These are phyloP conservation scores for Boloria euphrosyne DNA, from an alignment of 2,888 invertebrate genomes.

Conservation along the genomic window DNA sequence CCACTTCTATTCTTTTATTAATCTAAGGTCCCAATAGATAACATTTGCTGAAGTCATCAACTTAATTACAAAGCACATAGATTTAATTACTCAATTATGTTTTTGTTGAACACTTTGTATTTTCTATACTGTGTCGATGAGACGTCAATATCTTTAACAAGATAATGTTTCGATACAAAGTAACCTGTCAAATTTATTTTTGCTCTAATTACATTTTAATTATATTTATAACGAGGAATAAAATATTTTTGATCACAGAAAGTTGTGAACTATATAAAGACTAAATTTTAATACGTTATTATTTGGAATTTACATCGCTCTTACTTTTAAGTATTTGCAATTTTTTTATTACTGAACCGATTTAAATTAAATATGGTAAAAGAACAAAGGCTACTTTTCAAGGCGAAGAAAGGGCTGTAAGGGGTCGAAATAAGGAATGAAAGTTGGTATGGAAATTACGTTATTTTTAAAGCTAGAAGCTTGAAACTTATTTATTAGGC, in stretches of 20 bases:
- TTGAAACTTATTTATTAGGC: too few species aligned
- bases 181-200: constrained; percentile 14
- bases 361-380: too few species aligned
- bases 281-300: too few species aligned
- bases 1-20: not conserved
- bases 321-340: too few species aligned
- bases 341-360: too few species aligned
- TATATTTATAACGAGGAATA: not conserved
- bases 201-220: constrained; percentile 3
- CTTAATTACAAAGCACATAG: constrained; percentile 59
- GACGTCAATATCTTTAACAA: constrained; percentile 26
- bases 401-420: too few species aligned
- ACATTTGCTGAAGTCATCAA: constrained; percentile 44
- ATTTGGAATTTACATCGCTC: too few species aligned
- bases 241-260: not conserved
- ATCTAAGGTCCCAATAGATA: not conserved
- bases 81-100: constrained; percentile 61
- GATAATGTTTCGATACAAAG: constrained; percentile 17
- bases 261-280: too few species aligned
- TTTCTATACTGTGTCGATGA: constrained; percentile 24
- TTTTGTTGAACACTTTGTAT: constrained; percentile 49
- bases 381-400: too few species aligned
- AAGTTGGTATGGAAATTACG: too few species aligned
- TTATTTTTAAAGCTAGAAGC: too few species aligned
- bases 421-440: too few species aligned